Evolutionary conservation across 2,888 invertebrate genomes (phyloP), one percentile per base, ranked within the genome.

Genomic region (Cheilosia variabilis): DNA sequence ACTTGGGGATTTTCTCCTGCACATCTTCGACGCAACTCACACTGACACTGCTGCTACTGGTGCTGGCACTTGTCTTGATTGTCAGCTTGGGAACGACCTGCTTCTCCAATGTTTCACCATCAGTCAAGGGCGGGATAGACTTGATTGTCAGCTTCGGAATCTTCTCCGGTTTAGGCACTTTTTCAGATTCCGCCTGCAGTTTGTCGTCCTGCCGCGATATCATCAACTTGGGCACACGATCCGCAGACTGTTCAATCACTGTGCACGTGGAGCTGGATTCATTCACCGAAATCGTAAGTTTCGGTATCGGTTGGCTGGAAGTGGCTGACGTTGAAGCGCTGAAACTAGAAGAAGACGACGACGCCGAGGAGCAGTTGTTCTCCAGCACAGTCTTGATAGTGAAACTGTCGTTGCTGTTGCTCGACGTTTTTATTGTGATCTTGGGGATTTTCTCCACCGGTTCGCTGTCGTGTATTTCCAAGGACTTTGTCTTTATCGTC

Each of bases 81-180:
- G 90, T 90, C 17, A 91, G 58, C 86, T 91, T 91, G 50, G 91
- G 90, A 57, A 91, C 89, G 19, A 88, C 71, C 65, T 89, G 88
- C 31, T 88, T 84, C 13, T 72, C 87, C 10, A 62, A 27, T 2
- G 55, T 13, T 63, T 87, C 89, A 92, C 93, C 87, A 92, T 93
- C 75, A 93, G 93, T 72, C 93, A 92, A 93, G 93, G 47, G 92
- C 90, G 52, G 90, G 92, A 88, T 93, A 92, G 92, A 89, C 90
- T 93, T 90, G 93, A 93, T 7, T 93, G 93, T 91, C 93, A 93
- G 60, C 93, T 93, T 89, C 93, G 93, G 91, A 93, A 93, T 92
- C 93, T 93, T 88, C 93, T 93, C 88, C 93, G 93, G 27, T 93
- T 93, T 89, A 93, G 93, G 88, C 93, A 92, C 88, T 78, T 75